Conservation (phyloP, 2,888 invertebrate genomes). For the Lasioglossum morio region DNA sequence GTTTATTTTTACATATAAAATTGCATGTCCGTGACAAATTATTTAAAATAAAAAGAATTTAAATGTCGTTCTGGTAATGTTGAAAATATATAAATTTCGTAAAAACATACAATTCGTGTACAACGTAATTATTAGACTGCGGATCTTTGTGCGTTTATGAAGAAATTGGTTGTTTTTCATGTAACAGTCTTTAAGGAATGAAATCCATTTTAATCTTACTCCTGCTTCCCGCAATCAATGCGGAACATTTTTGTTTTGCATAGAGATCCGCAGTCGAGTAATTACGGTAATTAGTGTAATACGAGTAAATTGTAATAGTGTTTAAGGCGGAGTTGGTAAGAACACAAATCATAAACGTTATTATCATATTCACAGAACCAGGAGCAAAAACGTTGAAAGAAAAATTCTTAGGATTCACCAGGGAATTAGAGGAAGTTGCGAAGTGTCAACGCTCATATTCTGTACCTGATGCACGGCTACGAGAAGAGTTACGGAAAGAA, state of each 20-base stretch:
- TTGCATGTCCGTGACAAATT: conserved; percentile 19
- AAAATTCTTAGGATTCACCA: conserved; percentile 91
- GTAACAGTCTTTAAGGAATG: too few species aligned
- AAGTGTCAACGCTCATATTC: conserved; percentile 95
- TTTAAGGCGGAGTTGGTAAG: background rate
- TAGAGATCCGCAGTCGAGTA: too few species aligned
- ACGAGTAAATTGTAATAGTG: background rate
- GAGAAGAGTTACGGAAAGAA: conserved; percentile 94
- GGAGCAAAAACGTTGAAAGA: conserved; percentile 81
- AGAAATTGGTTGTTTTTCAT: too few species aligned
- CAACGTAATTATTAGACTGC: background rate
- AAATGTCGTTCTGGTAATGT: conserved; percentile 5
- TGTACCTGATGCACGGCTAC: conserved; percentile 95
- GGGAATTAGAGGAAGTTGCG: conserved; percentile 96
- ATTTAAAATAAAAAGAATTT: background rate
- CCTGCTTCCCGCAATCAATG: too few species aligned
- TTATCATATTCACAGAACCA: conserved; percentile 85
- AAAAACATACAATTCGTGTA: conserved; percentile 15
- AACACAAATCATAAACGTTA: conserved; percentile 17
- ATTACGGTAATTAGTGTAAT: conserved; percentile 9
- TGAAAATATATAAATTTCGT: conserved; percentile 18
- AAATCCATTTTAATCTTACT: too few species aligned
- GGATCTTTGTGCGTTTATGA: too few species aligned
- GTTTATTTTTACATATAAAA: conserved; percentile 16
- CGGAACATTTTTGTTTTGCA: too few species aligned